Percentiles rank a stretch among this genome's conserved stretches.
Evolutionary conservation across 2,888 invertebrate species (phyloP).

Genomic region (Conchocele bisecta): DNA sequence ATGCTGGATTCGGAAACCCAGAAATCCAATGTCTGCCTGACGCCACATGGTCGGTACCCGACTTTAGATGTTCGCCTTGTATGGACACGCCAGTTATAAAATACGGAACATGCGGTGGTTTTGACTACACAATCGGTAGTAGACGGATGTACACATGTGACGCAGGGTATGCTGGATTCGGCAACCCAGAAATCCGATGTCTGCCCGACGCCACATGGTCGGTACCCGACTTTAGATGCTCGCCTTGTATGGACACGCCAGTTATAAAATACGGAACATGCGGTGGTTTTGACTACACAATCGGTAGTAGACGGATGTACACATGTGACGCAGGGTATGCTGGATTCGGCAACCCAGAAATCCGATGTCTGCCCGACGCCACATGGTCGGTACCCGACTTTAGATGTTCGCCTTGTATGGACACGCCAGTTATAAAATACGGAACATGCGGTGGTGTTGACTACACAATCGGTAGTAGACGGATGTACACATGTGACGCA

Average conservation of each 20-base stretch:
- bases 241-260: conserved; percentile 25
- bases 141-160: not conserved
- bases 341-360: conserved; percentile 29
- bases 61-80: conserved; percentile 21
- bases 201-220: not conserved
- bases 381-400: conserved; percentile 26
- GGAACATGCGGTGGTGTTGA: conserved; percentile 33
- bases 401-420: conserved; percentile 37
- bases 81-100: not conserved
- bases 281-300: conserved; percentile 26
- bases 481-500: conserved; percentile 22
- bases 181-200: conserved; percentile 4
- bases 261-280: conserved; percentile 18
- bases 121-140: not conserved
- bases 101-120: conserved; percentile 1
- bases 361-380: conserved; percentile 23
- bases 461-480: conserved; percentile 22
- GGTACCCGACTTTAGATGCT: not conserved
- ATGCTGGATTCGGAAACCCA: conserved; percentile 17
- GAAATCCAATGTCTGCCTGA: conserved; percentile 16
- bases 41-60: not conserved
- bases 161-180: not conserved
- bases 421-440: conserved; percentile 21
- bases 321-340: conserved; percentile 35
- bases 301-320: conserved; percentile 20